phyloP scores from a whole-genome alignment of 92 coral and sea anemone genomes.

The Pocillopora grandis region DNA sequence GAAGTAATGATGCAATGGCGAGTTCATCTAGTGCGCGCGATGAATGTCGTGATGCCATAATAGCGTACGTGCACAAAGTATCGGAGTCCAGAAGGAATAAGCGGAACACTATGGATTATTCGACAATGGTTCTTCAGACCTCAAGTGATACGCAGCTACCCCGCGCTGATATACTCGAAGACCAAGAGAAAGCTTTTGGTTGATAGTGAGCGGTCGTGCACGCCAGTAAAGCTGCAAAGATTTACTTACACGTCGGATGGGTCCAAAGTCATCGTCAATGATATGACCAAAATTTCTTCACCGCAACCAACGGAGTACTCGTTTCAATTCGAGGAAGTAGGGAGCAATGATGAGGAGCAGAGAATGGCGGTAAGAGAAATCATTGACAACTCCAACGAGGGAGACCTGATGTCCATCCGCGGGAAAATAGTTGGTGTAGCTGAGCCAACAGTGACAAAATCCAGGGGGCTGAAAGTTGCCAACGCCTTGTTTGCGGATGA shows the following conservation, averaged over 20 bases:
- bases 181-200: slow-evolving; percentile 1
- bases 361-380: slow-evolving; percentile 11
- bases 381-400: slow-evolving; percentile 25
- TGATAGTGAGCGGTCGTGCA: background rate
- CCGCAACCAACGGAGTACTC: slow-evolving; percentile 47
- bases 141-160: background rate
- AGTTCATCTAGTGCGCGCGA: too few relatives aligned
- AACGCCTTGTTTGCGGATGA: slow-evolving; percentile 21
- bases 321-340: slow-evolving; percentile 41
- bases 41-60: background rate
- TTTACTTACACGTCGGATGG: slow-evolving; percentile 48
- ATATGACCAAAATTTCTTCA: slow-evolving; percentile 45
- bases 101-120: slow-evolving; percentile 14
- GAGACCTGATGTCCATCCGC: slow-evolving; percentile 6
- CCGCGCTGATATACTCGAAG: background rate
- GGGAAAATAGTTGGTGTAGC: slow-evolving; percentile 34
- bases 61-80: background rate
- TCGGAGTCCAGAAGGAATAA: slow-evolving; percentile 1
- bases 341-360: slow-evolving; percentile 20
- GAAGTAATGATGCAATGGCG: too few relatives aligned
- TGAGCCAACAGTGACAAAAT: background rate
- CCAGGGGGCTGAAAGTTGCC: slow-evolving; percentile 23
- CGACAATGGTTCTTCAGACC: background rate
- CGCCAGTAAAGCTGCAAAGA: slow-evolving; percentile 46
- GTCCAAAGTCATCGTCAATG: slow-evolving; percentile 49